These are phyloP conservation scores for Gambelia wislizenii DNA, from an alignment of 2,797 vertebrate species.

Conservation along the genomic window DNA sequence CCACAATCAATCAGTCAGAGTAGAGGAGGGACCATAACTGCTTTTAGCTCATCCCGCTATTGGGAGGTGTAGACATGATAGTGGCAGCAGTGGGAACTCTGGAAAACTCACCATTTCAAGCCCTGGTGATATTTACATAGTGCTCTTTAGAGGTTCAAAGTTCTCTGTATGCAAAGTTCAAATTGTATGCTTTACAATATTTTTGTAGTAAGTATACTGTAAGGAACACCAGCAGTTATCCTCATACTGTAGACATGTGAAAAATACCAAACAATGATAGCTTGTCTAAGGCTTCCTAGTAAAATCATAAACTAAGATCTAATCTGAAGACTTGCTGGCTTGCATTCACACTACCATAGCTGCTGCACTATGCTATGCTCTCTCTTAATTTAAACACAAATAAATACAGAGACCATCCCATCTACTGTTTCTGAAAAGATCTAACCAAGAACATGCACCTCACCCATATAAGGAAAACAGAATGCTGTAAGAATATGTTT, in stretches of 20 bases:
- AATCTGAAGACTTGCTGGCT: neutral
- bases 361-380: neutral
- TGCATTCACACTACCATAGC: neutral
- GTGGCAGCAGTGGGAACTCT: neutral
- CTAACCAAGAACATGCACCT: constrained; percentile 8
- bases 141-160: neutral
- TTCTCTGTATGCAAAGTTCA: neutral
- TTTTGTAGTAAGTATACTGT: neutral
- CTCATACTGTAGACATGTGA: neutral
- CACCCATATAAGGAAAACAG: neutral
- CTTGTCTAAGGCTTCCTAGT: neutral
- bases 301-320: neutral
- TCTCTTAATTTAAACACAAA: neutral
- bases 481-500: constrained; percentile 5
- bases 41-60: neutral
- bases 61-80: neutral
- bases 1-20: neutral
- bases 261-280: neutral
- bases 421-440: neutral
- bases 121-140: neutral
- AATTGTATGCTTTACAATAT: neutral
- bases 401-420: neutral
- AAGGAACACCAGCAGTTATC: neutral
- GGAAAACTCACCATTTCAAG: neutral
- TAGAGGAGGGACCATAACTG: neutral